Conservation (phyloP, 2,113 vertebrate genomes). For the Callocephalon fimbriatum region DNA sequence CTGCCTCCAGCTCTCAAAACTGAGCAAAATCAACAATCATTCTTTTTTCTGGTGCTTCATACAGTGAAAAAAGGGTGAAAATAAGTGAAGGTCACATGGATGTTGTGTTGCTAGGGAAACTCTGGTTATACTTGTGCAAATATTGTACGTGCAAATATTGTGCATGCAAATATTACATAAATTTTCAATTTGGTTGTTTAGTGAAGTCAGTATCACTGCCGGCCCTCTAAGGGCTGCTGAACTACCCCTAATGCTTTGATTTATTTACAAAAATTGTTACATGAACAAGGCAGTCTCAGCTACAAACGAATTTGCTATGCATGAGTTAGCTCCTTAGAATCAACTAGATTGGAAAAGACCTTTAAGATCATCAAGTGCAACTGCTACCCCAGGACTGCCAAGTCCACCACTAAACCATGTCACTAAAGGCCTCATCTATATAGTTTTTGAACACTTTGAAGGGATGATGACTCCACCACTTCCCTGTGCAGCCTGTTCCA, state of each 20-base stretch:
- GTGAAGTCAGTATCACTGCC: neutral
- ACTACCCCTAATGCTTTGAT: neutral
- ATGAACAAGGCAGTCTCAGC: neutral
- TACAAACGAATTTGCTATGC: neutral
- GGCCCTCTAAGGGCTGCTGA: neutral
- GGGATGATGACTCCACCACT: neutral
- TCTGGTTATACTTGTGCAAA: neutral
- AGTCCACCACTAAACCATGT: neutral
- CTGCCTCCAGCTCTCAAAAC: too few species aligned
- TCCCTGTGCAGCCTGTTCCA: neutral
- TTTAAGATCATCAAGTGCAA: neutral
- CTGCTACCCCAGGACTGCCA: neutral
- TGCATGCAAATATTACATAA: slow-evolving; percentile 8
- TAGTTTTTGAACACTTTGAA: neutral
- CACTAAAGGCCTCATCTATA: neutral
- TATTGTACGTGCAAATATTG: slow-evolving; percentile 24
- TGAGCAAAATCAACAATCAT: too few species aligned
- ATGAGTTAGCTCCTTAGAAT: neutral
- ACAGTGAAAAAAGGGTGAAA: slow-evolving; percentile 29
- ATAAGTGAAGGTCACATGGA: neutral
- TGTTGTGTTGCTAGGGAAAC: neutral
- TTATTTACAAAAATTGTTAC: slow-evolving; percentile 29
- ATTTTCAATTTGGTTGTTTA: neutral
- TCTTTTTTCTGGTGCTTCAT: too few species aligned
- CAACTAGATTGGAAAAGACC: neutral